These are phyloP conservation scores for Rhopalosiphum padi DNA, from an alignment of 1,140 invertebrate genomes.

Conservation along the genomic window DNA sequence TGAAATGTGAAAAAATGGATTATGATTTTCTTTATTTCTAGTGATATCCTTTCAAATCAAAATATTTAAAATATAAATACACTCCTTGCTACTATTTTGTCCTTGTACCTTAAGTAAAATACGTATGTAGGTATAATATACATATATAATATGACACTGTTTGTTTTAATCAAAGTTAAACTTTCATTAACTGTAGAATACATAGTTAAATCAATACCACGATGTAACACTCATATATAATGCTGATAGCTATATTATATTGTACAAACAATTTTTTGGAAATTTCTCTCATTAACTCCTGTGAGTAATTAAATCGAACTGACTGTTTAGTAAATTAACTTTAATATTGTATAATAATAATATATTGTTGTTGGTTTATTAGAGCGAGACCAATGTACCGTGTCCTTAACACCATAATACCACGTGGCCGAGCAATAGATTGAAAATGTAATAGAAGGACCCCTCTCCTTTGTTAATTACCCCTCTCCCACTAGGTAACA, in stretches of 20 bases:
- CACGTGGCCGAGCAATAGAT: not conserved
- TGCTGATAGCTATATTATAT: not conserved
- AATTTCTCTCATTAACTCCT: not conserved
- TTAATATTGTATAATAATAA: not conserved
- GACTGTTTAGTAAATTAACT: not conserved
- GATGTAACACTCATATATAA: not conserved
- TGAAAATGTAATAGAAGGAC: not conserved
- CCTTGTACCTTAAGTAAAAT: not conserved
- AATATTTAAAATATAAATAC: not conserved
- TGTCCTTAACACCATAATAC: not conserved
- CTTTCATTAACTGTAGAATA: not conserved
- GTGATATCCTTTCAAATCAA: no score
- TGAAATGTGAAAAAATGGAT: not conserved
- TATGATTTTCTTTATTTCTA: not conserved
- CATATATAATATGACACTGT: not conserved
- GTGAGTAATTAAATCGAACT: not conserved
- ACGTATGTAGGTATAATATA: not conserved
- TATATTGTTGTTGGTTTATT: not conserved
- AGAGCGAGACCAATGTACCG: not conserved
- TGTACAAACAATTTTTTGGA: not conserved
- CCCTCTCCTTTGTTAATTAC: no score
- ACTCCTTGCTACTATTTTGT: not conserved
- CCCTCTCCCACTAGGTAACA: not conserved
- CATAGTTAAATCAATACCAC: not conserved
- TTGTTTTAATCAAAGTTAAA: not conserved